These are phyloP conservation scores for Drosophila paucipuncta DNA, from an alignment of 2,888 invertebrate species.

Conservation along the genomic window DNA sequence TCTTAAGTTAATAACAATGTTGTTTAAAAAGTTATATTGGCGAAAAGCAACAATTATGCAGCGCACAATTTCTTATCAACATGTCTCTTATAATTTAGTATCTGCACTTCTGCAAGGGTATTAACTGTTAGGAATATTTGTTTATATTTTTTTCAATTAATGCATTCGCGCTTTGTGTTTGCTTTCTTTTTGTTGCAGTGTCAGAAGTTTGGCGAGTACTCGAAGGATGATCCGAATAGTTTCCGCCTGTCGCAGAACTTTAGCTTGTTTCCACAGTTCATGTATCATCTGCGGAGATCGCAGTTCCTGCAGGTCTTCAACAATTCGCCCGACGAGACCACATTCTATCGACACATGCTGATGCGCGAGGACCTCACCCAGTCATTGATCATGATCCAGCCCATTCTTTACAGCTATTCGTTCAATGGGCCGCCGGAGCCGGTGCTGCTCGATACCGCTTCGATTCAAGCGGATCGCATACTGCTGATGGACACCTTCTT, in stretches of 20 bases:
- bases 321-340: conserved; percentile 99
- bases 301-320: conserved; percentile 99
- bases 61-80: neutral
- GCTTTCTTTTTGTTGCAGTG: conserved; percentile 88
- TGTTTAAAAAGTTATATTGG: neutral
- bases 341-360: conserved; percentile 98
- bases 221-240: conserved; percentile 98
- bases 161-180: neutral
- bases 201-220: conserved; percentile 99
- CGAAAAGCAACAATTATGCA: neutral
- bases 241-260: conserved; percentile 98
- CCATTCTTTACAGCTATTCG: conserved; percentile 98
- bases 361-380: conserved; percentile 99
- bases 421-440: conserved; percentile 99
- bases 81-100: neutral
- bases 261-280: conserved; percentile 99
- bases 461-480: conserved; percentile 98
- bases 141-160: neutral
- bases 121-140: neutral
- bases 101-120: neutral
- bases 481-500: conserved; percentile 99
- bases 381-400: conserved; percentile 99
- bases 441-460: conserved; percentile 97
- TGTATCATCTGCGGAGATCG: conserved; percentile 99
- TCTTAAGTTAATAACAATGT: neutral